These are phyloP conservation scores for Psittacus erithacus DNA, from an alignment of 2,113 vertebrate species.

Conservation along the genomic window DNA sequence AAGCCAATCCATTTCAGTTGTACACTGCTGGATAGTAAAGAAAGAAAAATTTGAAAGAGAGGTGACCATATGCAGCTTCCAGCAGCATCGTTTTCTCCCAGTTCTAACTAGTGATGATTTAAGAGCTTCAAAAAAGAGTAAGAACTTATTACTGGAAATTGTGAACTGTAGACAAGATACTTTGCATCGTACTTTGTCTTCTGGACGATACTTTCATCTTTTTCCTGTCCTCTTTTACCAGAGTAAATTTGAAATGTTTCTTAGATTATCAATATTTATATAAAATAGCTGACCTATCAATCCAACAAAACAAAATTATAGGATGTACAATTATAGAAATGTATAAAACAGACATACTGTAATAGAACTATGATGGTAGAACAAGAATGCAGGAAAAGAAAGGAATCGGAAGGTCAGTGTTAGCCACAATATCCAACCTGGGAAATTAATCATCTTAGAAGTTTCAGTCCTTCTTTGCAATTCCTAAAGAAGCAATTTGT, in stretches of 20 bases:
- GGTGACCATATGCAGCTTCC: neutral
- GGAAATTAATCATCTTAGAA: neutral
- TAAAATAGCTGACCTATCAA: neutral
- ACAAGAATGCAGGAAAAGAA: neutral
- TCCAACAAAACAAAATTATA: neutral
- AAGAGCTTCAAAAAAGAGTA: neutral
- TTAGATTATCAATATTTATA: neutral
- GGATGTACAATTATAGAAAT: neutral
- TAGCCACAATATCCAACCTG: neutral
- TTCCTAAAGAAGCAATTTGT: neutral
- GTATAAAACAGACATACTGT: neutral
- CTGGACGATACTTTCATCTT: neutral
- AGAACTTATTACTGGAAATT: neutral
- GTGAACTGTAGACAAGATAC: neutral
- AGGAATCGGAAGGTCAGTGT: neutral
- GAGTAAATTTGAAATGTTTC: neutral
- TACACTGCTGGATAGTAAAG: neutral
- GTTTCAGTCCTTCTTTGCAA: neutral
- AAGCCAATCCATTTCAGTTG: neutral
- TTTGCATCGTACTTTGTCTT: neutral
- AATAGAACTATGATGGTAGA: neutral
- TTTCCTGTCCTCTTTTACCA: neutral
- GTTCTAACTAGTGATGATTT: neutral
- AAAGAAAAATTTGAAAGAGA: rapidly evolving
- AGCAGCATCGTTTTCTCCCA: neutral